Base-by-base conservation (phyloP, 2,797 vertebrate genomes). In the Vireo griseus region DNA sequence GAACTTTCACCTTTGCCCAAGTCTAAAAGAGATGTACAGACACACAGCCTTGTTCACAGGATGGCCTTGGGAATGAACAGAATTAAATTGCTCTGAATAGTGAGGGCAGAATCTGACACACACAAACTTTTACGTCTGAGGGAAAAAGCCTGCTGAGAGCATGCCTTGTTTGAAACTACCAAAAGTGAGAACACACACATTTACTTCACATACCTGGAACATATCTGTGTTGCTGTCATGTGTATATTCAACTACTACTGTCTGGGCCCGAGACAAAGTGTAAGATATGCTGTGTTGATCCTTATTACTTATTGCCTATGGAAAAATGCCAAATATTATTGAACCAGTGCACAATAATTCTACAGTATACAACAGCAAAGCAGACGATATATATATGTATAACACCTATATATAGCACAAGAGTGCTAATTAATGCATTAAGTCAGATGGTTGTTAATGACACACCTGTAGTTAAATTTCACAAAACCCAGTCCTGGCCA, bases 261-360 rank as follows among this genome's bases (percentile, higher is more conserved):
- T 99, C 97, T 99, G 99, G 52, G 97, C 99, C 92, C 99, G 98
- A 90, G 99, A 99, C 95, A 99, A 98, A 40, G 99, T 99, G 80
- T 99, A 99, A 33, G 99, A 99, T 98, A 99, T 99, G 97, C 99
- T 99, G 97, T 99, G 99, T 98, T 99, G 99, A 98, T 99, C 99
- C 98, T 99, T 99, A 98, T 99, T 99, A 97, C 99, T 99, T 98
- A 99, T 99, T 98, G 99, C 99, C 99, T 99, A 86, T 8, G 58
- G 92, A 92, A 85, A 87, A 94, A 93, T 9, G 28, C 31, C 85
- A 80, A 63, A 24, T 42, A 33, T 94, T 94, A 95, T 8, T 84
- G 47, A 80, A 86, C 17, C 31, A 63, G 29, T 13, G 28, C 74
- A 81, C 45, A 82, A 3, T 4, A 66, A 66, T 47, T 67, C 25